A percentile compares a stretch with the other conserved stretches of the same genome.
Evolutionary conservation across 2,797 vertebrate genomes (phyloP).

Genomic region (Rhodeus uyekii): DNA sequence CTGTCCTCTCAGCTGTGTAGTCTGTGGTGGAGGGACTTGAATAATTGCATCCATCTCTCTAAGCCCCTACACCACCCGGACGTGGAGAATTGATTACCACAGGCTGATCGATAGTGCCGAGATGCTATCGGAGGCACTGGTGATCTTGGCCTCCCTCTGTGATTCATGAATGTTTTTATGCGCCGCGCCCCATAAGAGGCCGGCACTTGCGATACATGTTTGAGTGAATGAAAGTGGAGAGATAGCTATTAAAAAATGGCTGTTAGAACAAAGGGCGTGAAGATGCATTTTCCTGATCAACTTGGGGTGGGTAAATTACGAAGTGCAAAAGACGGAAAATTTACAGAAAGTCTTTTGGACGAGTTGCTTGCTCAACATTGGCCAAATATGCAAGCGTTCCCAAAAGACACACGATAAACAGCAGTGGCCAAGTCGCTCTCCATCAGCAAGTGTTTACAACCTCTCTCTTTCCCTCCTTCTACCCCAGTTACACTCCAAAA

Average conservation of each 20-base stretch:
- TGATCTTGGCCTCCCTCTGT: constrained; percentile 57
- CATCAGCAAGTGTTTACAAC: constrained; percentile 41
- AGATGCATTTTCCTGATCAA: constrained; percentile 58
- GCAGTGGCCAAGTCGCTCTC: constrained; percentile 53
- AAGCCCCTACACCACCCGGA: constrained; percentile 65
- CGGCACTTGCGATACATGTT: constrained; percentile 65
- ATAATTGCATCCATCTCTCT: constrained; percentile 56
- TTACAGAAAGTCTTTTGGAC: constrained; percentile 15
- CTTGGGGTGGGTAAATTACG: constrained; percentile 58
- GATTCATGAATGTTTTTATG: constrained; percentile 65
- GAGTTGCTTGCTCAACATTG: constrained; percentile 22
- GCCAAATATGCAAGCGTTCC: constrained; percentile 39
- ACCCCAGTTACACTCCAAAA: neutral
- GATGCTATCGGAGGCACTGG: constrained; percentile 58
- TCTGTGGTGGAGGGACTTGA: constrained; percentile 49
- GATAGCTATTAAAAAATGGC: constrained; percentile 57
- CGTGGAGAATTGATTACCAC: constrained; percentile 66
- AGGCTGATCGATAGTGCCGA: constrained; percentile 67
- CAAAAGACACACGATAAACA: constrained; percentile 31
- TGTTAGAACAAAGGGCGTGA: constrained; percentile 64
- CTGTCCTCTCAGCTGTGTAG: constrained; percentile 48
- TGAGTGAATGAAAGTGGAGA: constrained; percentile 63
- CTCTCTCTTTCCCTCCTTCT: constrained; percentile 15
- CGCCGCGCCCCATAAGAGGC: constrained; percentile 61
- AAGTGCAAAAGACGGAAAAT: constrained; percentile 42